Conservation (phyloP, 1,140 invertebrate species). For the Bombus pascuorum region DNA sequence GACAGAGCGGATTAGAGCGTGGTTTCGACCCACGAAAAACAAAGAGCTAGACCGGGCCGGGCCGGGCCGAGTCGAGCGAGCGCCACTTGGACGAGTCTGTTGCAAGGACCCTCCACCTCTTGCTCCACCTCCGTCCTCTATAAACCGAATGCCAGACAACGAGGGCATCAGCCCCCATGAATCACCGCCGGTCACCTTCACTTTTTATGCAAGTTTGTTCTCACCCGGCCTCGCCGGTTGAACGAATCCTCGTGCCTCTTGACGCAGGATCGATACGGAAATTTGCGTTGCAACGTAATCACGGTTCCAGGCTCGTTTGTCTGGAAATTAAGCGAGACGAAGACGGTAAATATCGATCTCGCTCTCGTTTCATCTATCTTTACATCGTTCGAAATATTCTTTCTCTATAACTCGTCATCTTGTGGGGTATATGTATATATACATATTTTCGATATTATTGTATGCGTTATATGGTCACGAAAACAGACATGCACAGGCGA, state of each 20-base stretch:
- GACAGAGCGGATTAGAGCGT: background rate
- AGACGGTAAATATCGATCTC: background rate
- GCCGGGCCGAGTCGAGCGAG: slow-evolving; percentile 2
- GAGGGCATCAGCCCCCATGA: slow-evolving; percentile 79
- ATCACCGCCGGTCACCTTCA: slow-evolving; percentile 79
- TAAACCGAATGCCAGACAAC: slow-evolving; percentile 76
- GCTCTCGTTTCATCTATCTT: no score
- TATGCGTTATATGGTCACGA: background rate
- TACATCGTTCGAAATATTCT: no score
- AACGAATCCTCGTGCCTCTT: slow-evolving; percentile 35
- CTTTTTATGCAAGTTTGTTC: slow-evolving; percentile 79
- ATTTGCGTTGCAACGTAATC: slow-evolving; percentile 12
- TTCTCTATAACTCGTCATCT: no score
- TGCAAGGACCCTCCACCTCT: slow-evolving; percentile 58
- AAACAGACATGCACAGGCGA: background rate
- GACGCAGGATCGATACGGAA: slow-evolving; percentile 36
- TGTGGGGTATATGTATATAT: no score
- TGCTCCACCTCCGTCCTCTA: slow-evolving; percentile 60
- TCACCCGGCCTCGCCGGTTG: slow-evolving; percentile 60
- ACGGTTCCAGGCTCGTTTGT: background rate
- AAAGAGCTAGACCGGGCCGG: slow-evolving; percentile 40
- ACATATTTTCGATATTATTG: no score
- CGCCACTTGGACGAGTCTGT: slow-evolving; percentile 46
- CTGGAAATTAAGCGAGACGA: background rate
- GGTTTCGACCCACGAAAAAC: slow-evolving; percentile 49